A percentile compares a stretch with the other conserved stretches of the same genome.
These are phyloP conservation scores for Euglossa dilemma DNA, from an alignment of 1,140 invertebrate species.

Conservation along the genomic window DNA sequence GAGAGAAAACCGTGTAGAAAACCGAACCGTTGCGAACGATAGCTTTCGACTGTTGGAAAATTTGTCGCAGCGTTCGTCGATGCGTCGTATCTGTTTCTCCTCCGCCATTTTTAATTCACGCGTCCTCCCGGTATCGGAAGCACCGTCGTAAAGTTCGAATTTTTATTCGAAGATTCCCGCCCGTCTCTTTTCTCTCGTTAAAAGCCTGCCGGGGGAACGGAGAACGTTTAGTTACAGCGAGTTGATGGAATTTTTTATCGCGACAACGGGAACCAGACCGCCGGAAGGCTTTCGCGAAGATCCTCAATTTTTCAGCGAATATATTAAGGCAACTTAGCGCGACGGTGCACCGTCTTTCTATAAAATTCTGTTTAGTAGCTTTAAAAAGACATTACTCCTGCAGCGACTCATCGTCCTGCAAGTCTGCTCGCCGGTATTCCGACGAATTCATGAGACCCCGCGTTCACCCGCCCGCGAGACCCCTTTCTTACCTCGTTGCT, in stretches of 20 bases:
- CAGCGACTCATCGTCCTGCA: background rate
- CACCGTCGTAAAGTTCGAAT: no score
- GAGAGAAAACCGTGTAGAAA: no score
- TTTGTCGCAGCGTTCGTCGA: background rate
- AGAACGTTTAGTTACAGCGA: background rate
- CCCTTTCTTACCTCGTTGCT: background rate
- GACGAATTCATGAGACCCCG: background rate
- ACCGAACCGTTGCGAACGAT: background rate
- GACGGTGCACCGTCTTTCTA: background rate
- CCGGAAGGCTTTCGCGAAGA: background rate
- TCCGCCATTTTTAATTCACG: background rate
- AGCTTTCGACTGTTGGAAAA: background rate
- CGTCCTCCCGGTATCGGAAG: background rate
- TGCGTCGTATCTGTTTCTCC: no score
- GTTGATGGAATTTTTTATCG: constrained; percentile 18
- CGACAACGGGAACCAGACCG: background rate
- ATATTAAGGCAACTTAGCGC: constrained; percentile 1
- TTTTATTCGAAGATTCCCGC: background rate
- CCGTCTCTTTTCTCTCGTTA: background rate
- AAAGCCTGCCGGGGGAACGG: no score
- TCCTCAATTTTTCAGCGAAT: constrained; percentile 8
- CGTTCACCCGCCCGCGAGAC: accelerated
- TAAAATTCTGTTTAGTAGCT: background rate
- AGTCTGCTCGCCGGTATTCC: no score
- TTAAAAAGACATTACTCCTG: constrained; percentile 11